Conservation (phyloP, 2,113 vertebrate species). For the Solea senegalensis region DNA sequence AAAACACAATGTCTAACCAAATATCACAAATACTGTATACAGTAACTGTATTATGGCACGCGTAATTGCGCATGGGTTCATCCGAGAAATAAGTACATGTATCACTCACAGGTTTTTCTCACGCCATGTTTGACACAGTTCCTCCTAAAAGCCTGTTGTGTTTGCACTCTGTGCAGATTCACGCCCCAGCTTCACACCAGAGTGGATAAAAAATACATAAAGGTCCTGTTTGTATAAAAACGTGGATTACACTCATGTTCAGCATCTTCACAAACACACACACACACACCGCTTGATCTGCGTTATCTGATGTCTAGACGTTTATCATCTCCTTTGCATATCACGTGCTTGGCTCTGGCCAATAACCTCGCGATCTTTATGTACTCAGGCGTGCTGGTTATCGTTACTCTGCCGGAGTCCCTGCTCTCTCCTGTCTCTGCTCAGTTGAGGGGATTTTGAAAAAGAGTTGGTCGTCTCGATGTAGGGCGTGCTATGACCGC, state of each 20-base stretch:
- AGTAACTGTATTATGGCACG: background rate
- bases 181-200: background rate
- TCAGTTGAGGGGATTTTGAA: conserved; percentile 97
- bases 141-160: background rate
- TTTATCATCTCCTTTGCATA: conserved; percentile 94
- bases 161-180: background rate
- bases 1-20: background rate
- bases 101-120: conserved; percentile 14
- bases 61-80: conserved; percentile 19
- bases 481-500: conserved; percentile 99
- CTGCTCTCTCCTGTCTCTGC: conserved; percentile 79
- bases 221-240: background rate
- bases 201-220: background rate
- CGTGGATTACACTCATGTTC: background rate
- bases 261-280: conserved; percentile 17
- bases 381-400: conserved; percentile 88
- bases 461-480: conserved; percentile 94
- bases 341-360: conserved; percentile 88
- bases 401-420: conserved; percentile 85
- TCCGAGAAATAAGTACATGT: background rate
- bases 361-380: conserved; percentile 87
- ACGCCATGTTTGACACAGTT: background rate
- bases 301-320: conserved; percentile 83
- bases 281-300: conserved; percentile 55
- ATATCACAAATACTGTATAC: background rate